Percentiles rank a stretch among this genome's conserved stretches.
phyloP scores from a whole-genome alignment of 2,888 invertebrate genomes.

The Lacanobia wlatinum region DNA sequence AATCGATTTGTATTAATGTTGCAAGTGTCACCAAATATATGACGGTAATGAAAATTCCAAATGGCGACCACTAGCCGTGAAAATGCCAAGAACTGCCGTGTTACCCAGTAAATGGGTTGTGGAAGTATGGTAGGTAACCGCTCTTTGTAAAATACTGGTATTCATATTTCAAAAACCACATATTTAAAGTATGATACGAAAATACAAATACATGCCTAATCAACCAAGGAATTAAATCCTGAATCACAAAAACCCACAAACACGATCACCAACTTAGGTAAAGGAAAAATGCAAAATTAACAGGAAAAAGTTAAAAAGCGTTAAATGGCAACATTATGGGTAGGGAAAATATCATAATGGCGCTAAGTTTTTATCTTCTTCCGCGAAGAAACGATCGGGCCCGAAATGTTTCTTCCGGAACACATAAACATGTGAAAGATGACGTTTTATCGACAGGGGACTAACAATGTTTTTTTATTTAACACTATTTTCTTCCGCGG shows the following conservation, averaged over 20 bases:
- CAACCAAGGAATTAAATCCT: background rate
- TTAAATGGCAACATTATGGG: constrained; percentile 30
- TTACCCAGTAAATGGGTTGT: too few species aligned
- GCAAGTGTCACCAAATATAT: too few species aligned
- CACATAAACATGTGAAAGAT: constrained; percentile 31
- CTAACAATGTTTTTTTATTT: constrained; percentile 24
- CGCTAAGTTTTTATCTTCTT: constrained; percentile 38
- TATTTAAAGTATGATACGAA: too few species aligned
- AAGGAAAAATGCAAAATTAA: background rate
- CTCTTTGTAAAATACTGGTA: too few species aligned
- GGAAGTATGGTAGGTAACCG: too few species aligned
- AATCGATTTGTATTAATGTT: too few species aligned
- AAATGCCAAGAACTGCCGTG: too few species aligned
- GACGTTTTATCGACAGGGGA: constrained; percentile 16
- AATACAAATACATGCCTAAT: too few species aligned
- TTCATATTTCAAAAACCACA: too few species aligned
- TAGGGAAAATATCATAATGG: constrained; percentile 27
- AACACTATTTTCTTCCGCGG: too few species aligned
- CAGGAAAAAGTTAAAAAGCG: constrained; percentile 17
- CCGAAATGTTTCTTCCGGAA: constrained; percentile 29
- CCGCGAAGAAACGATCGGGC: constrained; percentile 23
- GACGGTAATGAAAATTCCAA: too few species aligned
- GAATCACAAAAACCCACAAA: background rate
- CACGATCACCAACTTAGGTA: background rate
- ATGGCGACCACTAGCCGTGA: too few species aligned